phyloP scores from a whole-genome alignment of 2,797 vertebrate genomes.

The Labeo calbasu region DNA sequence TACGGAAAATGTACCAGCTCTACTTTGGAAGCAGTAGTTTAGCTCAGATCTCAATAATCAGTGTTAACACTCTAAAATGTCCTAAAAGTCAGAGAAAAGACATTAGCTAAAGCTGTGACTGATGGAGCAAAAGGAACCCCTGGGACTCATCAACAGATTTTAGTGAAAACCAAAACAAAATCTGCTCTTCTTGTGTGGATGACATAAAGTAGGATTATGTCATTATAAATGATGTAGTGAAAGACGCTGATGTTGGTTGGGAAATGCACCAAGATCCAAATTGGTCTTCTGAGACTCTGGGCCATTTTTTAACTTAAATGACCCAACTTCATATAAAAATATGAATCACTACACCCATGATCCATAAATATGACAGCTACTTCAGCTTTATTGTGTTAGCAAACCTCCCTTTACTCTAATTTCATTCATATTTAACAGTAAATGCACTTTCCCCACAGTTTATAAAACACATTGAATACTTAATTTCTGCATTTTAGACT shows the following conservation, averaged over 20 bases:
- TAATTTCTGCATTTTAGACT: background rate
- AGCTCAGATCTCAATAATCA: background rate
- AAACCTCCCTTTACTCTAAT: background rate
- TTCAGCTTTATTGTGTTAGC: background rate
- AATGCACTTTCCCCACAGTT: background rate
- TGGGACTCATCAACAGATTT: background rate
- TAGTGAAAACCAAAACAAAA: background rate
- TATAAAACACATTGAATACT: background rate
- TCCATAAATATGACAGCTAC: background rate
- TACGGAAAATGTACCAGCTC: background rate
- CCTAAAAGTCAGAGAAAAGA: background rate
- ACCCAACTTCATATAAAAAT: background rate
- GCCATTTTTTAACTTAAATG: background rate
- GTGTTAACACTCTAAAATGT: background rate
- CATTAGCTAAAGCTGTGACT: conserved; percentile 6
- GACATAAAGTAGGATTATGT: background rate
- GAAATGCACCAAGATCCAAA: background rate
- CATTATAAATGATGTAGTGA: background rate
- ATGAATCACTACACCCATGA: background rate
- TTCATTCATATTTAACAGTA: background rate
- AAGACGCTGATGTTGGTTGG: background rate
- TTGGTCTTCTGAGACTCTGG: background rate
- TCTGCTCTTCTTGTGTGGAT: background rate
- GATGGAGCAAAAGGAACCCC: background rate
- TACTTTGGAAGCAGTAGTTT: conserved; percentile 10